Conservation (phyloP, 2,888 invertebrate species). For the Salpingus planirostris region DNA sequence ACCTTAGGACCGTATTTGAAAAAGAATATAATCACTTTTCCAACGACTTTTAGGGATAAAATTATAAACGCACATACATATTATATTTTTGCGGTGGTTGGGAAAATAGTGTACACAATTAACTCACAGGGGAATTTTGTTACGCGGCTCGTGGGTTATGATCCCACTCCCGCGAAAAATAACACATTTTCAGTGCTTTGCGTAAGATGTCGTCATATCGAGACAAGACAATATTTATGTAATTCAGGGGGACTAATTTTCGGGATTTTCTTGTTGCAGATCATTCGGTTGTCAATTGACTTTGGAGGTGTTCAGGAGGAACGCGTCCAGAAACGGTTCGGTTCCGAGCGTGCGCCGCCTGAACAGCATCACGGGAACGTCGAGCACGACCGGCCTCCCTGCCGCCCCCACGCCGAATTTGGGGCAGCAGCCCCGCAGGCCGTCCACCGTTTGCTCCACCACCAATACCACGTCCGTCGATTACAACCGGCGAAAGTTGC, state of each 20-base stretch:
- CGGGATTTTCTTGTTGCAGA: constrained; percentile 39
- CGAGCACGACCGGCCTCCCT: constrained; percentile 21
- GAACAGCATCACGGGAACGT: constrained; percentile 19
- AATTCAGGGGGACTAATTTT: constrained; percentile 1
- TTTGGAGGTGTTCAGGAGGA: constrained; percentile 62
- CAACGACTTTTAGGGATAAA: too few species aligned
- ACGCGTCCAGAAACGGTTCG: constrained; percentile 42
- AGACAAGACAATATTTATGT: not conserved
- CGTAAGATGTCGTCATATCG: too few species aligned
- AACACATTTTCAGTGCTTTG: too few species aligned
- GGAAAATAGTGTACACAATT: too few species aligned
- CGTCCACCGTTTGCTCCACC: constrained; percentile 65
- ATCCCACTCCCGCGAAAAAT: too few species aligned
- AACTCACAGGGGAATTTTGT: too few species aligned
- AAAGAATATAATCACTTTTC: not conserved
- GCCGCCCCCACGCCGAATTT: constrained; percentile 23
- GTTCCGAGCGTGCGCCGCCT: constrained; percentile 28
- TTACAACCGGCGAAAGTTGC: constrained; percentile 52
- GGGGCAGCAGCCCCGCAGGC: constrained; percentile 44
- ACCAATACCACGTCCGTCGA: constrained; percentile 48
- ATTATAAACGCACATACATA: too few species aligned
- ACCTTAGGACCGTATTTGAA: not conserved
- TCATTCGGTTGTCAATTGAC: constrained; percentile 61
- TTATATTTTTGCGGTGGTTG: too few species aligned
- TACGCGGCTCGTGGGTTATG: too few species aligned